Conservation (phyloP, 2,888 invertebrate species). For the Caenorhabditis macrosperma region DNA sequence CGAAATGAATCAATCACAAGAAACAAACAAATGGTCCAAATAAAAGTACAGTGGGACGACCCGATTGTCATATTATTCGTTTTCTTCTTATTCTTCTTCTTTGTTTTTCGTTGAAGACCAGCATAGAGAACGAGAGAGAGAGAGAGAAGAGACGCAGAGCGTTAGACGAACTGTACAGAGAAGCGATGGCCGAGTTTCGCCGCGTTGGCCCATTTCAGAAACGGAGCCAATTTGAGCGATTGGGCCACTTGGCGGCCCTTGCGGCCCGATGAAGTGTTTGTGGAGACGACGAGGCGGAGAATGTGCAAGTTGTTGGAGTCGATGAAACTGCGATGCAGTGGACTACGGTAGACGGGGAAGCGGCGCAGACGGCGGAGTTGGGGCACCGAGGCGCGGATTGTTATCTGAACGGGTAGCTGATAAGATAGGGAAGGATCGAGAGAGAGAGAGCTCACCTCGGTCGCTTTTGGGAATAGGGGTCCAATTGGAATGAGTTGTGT, state of each 20-base stretch:
- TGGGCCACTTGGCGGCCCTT: constrained; percentile 46
- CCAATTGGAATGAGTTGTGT: constrained; percentile 64
- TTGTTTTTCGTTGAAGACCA: too few relatives aligned
- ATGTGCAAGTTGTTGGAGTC: constrained; percentile 49
- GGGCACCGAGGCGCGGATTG: constrained; percentile 60
- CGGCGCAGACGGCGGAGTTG: constrained; percentile 66
- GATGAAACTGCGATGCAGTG: constrained; percentile 51
- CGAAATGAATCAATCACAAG: too few relatives aligned
- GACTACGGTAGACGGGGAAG: constrained; percentile 61
- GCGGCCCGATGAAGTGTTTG: constrained; percentile 30
- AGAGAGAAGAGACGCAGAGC: neutral
- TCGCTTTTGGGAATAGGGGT: constrained; percentile 62
- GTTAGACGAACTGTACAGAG: constrained; percentile 56
- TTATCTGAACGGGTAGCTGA: too few relatives aligned
- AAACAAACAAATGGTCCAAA: too few relatives aligned
- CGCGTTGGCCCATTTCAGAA: constrained; percentile 53
- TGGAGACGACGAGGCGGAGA: constrained; percentile 59
- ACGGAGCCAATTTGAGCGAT: constrained; percentile 55
- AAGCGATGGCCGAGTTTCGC: constrained; percentile 46
- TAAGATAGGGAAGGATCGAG: neutral
- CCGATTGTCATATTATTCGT: too few relatives aligned
- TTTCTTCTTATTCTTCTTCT: too few relatives aligned
- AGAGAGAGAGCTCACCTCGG: constrained; percentile 40
- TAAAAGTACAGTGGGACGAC: too few relatives aligned
- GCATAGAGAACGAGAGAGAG: neutral